phyloP scores from a whole-genome alignment of 2,113 vertebrate genomes.

The Aphyosemion australe region DNA sequence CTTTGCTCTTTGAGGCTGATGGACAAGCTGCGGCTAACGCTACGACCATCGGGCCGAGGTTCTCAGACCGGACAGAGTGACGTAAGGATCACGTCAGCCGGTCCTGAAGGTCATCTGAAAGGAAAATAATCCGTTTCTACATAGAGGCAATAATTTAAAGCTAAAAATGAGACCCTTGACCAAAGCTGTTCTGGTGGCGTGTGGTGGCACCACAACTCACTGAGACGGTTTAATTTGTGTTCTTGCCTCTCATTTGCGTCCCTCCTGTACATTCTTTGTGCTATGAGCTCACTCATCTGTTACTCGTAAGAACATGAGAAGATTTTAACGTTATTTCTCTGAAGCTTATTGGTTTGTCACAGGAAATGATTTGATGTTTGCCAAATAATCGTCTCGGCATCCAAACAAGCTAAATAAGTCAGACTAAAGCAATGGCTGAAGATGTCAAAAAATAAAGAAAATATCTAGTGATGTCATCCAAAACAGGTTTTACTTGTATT shows the following conservation, averaged over 20 bases:
- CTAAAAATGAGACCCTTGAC: not conserved
- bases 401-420: too few species aligned
- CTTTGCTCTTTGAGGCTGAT: slow-evolving; percentile 24
- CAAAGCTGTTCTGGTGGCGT: not conserved
- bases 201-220: not conserved
- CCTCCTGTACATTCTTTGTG: not conserved
- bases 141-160: not conserved
- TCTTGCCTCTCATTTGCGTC: too few species aligned
- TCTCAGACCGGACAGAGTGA: not conserved
- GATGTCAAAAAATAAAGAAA: too few species aligned
- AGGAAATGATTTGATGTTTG: too few species aligned
- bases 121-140: not conserved
- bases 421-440: too few species aligned
- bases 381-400: too few species aligned
- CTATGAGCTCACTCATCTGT: not conserved
- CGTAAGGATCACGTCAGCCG: not conserved
- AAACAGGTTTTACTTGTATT: too few species aligned
- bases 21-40: slow-evolving; percentile 15
- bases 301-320: too few species aligned
- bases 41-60: not conserved
- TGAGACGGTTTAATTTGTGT: not conserved
- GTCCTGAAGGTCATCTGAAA: not conserved
- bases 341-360: too few species aligned
- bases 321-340: too few species aligned
- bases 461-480: too few species aligned